A percentile compares a stretch with the other conserved stretches of the same genome.
phyloP scores from a whole-genome alignment of 2,113 vertebrate species.

The Calonectris borealis region DNA sequence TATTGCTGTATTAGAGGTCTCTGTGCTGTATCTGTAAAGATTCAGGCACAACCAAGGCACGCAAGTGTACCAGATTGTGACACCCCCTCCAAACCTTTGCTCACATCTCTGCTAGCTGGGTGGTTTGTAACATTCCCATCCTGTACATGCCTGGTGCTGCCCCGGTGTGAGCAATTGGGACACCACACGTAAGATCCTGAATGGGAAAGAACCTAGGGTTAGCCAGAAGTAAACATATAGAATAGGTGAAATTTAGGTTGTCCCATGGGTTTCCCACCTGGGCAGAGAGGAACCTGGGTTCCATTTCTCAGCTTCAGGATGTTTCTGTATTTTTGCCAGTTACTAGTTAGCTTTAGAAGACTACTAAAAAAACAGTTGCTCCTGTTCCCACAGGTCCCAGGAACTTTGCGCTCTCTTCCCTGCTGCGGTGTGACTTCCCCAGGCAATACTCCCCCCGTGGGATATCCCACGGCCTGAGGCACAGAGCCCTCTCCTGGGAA shows the following conservation, averaged over 20 bases:
- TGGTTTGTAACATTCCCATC: neutral
- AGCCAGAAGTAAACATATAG: neutral
- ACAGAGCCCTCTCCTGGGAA: neutral
- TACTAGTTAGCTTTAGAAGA: neutral
- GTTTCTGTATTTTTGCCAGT: neutral
- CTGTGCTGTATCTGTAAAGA: neutral
- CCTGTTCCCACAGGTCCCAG: neutral
- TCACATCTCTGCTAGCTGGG: neutral
- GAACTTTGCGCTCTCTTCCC: neutral
- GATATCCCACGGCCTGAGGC: rapidly evolving
- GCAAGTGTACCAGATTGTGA: neutral
- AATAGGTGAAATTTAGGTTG: neutral
- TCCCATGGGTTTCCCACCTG: neutral
- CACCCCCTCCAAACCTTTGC: neutral
- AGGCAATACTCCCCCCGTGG: neutral
- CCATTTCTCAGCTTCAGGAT: neutral
- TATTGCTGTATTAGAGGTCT: neutral
- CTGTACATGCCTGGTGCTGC: neutral
- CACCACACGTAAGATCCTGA: neutral
- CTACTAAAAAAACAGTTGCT: neutral
- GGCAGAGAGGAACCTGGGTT: neutral
- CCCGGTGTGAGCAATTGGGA: neutral
- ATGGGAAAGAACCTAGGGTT: neutral
- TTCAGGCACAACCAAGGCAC: neutral
- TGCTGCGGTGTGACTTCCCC: neutral